Conservation (phyloP, 2,888 invertebrate genomes). For the Mechanitis mazaeus region DNA sequence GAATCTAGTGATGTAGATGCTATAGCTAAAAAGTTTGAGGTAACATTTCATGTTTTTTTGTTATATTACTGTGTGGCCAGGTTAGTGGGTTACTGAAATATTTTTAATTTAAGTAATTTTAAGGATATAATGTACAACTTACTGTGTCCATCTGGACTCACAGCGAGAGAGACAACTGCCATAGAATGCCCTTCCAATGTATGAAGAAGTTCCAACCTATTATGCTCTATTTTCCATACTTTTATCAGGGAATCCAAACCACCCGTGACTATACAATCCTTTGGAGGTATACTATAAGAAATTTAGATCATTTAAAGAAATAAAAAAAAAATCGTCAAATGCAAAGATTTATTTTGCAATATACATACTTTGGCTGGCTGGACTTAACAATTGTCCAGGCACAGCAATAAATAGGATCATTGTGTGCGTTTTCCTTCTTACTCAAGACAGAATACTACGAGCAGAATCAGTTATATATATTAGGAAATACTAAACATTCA, state of each 20-base stretch:
- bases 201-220: slow-evolving; percentile 83
- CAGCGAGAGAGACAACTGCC: slow-evolving; percentile 94
- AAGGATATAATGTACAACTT: slow-evolving; percentile 43
- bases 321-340: too few species aligned
- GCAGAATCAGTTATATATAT: slow-evolving; percentile 9
- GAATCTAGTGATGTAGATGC: slow-evolving; percentile 96
- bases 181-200: slow-evolving; percentile 91
- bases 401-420: slow-evolving; percentile 94
- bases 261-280: slow-evolving; percentile 89
- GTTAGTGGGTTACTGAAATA: too few species aligned
- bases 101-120: too few species aligned
- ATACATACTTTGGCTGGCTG: slow-evolving; percentile 65
- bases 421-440: slow-evolving; percentile 91
- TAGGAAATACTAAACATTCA: not conserved
- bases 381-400: slow-evolving; percentile 84
- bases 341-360: too few species aligned
- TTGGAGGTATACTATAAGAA: slow-evolving; percentile 70
- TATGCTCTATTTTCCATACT: slow-evolving; percentile 86
- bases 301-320: slow-evolving; percentile 5
- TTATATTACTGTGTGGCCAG: not conserved
- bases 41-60: not conserved
- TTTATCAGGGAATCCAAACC: slow-evolving; percentile 93
- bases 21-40: slow-evolving; percentile 72
- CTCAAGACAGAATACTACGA: slow-evolving; percentile 81
- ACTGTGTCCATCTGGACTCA: slow-evolving; percentile 92